Conservation (phyloP, 2,113 vertebrate species). For the Solea senegalensis region DNA sequence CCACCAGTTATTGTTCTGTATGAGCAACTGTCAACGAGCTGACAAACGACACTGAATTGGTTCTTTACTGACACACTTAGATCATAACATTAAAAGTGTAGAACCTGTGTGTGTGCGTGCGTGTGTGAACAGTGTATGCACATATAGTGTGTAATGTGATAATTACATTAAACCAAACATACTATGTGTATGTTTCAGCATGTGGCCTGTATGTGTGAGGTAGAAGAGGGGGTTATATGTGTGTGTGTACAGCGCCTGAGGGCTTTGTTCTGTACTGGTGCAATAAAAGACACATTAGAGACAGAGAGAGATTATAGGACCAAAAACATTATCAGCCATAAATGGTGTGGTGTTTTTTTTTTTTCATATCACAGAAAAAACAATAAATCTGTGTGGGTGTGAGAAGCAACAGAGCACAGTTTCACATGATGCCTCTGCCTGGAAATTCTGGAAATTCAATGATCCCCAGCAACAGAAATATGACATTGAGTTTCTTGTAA, state of each 20-base stretch:
- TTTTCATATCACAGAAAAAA: conserved; percentile 26
- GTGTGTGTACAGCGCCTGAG: conserved; percentile 44
- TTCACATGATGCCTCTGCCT: conserved; percentile 56
- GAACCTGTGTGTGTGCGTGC: conserved; percentile 6
- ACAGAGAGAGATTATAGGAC: conserved; percentile 69
- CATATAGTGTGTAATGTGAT: conserved; percentile 34
- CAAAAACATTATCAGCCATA: conserved; percentile 65
- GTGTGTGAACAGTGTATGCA: background rate
- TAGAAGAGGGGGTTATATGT: background rate
- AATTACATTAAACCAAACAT: conserved; percentile 49
- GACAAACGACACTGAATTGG: conserved; percentile 61
- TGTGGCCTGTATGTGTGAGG: conserved; percentile 27
- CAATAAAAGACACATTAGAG: conserved; percentile 81
- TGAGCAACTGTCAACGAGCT: conserved; percentile 52
- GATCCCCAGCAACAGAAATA: conserved; percentile 5
- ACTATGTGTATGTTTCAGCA: conserved; percentile 24
- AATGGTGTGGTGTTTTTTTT: conserved; percentile 47
- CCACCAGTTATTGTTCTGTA: conserved; percentile 59
- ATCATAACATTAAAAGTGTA: conserved; percentile 26
- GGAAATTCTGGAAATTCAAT: conserved; percentile 43
- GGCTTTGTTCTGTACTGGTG: conserved; percentile 72
- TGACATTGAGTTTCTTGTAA: conserved; percentile 32
- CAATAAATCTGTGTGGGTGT: conserved; percentile 68
- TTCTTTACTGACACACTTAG: conserved; percentile 31
- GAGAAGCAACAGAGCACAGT: conserved; percentile 59